A percentile compares a stretch with the other conserved stretches of the same genome.
Conservation (phyloP, 1,140 invertebrate genomes). For the Dendroctonus ponderosae region DNA sequence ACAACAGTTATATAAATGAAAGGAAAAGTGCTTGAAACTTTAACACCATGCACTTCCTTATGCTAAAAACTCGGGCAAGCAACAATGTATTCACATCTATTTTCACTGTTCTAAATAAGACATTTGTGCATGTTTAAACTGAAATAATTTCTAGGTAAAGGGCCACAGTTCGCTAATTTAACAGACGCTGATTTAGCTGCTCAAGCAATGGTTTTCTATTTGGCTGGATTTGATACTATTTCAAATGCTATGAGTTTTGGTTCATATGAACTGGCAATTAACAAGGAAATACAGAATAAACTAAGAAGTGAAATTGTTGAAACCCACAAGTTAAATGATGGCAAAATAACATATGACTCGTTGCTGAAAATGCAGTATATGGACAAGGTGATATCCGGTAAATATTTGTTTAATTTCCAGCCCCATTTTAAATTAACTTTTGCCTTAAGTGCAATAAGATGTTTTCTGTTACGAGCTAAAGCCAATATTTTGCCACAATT, state of each 20-base stretch:
- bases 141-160: slow-evolving; percentile 17
- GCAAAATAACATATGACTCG: slow-evolving; percentile 44
- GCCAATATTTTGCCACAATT: neutral
- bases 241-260: slow-evolving; percentile 43
- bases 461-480: neutral
- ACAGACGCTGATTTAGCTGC: slow-evolving; percentile 43
- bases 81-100: too few relatives aligned
- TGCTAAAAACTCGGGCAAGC: too few relatives aligned
- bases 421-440: neutral
- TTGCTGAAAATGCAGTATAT: slow-evolving; percentile 50
- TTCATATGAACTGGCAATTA: slow-evolving; percentile 52
- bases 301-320: slow-evolving; percentile 45
- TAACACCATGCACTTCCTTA: too few relatives aligned
- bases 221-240: slow-evolving; percentile 50
- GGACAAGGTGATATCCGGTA: slow-evolving; percentile 52
- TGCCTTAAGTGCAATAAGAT: neutral
- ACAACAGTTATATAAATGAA: too few relatives aligned
- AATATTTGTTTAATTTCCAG: neutral
- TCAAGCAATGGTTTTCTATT: slow-evolving; percentile 50
- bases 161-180: slow-evolving; percentile 38
- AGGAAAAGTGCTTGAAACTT: too few relatives aligned
- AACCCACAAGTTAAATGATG: slow-evolving; percentile 16
- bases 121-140: too few relatives aligned
- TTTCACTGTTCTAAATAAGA: too few relatives aligned
- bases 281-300: slow-evolving; percentile 54